These are phyloP conservation scores for Bucco capensis DNA, from an alignment of 2,113 vertebrate genomes.

Conservation along the genomic window DNA sequence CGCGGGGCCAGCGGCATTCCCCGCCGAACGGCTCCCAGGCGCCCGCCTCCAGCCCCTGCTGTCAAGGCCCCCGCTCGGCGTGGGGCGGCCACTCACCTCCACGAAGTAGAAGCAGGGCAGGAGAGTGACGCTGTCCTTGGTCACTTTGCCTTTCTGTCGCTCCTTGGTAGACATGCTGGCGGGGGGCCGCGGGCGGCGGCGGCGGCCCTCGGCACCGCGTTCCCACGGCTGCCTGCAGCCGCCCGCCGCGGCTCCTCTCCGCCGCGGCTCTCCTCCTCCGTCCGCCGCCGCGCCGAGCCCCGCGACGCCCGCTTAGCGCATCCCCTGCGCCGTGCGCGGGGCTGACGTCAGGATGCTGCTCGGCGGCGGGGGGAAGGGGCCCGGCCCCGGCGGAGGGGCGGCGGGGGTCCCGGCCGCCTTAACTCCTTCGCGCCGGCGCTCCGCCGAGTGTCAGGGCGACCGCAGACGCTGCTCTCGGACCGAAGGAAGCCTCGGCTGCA, in stretches of 20 bases:
- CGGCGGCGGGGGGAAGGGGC: background rate
- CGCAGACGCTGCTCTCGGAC: accelerated
- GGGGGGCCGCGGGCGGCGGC: slow-evolving; percentile 38
- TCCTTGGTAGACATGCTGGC: slow-evolving; percentile 88
- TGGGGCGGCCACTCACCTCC: slow-evolving; percentile 81
- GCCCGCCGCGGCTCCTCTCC: slow-evolving; percentile 37
- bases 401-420: background rate
- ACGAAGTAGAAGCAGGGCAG: slow-evolving; percentile 98
- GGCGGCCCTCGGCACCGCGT: background rate
- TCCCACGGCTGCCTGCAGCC: background rate
- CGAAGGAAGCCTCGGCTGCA: background rate
- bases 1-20: background rate
- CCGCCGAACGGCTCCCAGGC: background rate
- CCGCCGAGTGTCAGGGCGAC: accelerated
- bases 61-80: background rate
- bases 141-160: slow-evolving; percentile 78
- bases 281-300: background rate
- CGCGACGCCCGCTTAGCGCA: background rate
- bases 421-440: background rate
- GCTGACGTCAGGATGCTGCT: slow-evolving; percentile 69
- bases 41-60: background rate
- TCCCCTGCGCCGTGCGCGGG: slow-evolving; percentile 38
- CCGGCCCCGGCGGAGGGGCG: background rate
- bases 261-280: slow-evolving; percentile 30
- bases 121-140: slow-evolving; percentile 93